Evolutionary conservation across 2,888 invertebrate genomes (phyloP).

Genomic region (Aradus depressus): DNA sequence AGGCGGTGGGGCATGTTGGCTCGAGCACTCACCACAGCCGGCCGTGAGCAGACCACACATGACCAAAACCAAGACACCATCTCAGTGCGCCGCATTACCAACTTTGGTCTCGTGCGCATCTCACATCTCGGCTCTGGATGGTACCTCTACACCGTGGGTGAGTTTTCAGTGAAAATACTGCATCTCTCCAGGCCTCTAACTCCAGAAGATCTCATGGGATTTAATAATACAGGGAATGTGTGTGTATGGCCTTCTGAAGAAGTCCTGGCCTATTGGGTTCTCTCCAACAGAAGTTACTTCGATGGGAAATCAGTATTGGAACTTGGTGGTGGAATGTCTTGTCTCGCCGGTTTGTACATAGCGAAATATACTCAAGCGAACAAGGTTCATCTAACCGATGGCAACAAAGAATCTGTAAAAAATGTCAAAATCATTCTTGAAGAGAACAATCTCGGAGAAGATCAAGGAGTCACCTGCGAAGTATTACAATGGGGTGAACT

Average conservation of each 20-base stretch:
- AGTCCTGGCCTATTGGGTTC: conserved; percentile 54
- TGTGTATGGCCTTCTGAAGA: conserved; percentile 74
- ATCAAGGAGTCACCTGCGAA: conserved; percentile 34
- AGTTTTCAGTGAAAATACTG: conserved; percentile 43
- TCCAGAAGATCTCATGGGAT: conserved; percentile 62
- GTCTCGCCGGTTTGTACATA: conserved; percentile 61
- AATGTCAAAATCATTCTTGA: conserved; percentile 56
- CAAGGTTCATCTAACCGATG: conserved; percentile 61
- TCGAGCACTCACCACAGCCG: conserved; percentile 42
- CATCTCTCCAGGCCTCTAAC: conserved; percentile 51
- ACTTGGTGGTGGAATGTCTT: conserved; percentile 76
- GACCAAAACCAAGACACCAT: conserved; percentile 24
- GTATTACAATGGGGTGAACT: conserved; percentile 45
- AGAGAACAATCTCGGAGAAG: conserved; percentile 47
- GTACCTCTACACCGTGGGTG: conserved; percentile 33
- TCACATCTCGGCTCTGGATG: conserved; percentile 37
- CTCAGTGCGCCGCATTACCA: conserved; percentile 39
- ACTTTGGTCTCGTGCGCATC: conserved; percentile 37
- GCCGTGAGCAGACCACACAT: conserved; percentile 33
- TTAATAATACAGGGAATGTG: conserved; percentile 69
- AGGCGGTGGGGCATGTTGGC: conserved; percentile 60
- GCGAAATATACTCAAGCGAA: conserved; percentile 54
- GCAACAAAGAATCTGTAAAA: conserved; percentile 61
- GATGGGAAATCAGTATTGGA: conserved; percentile 58
- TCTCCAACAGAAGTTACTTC: conserved; percentile 53